Base-by-base conservation (phyloP, 2,888 invertebrate genomes). In the Aleiodes testaceus region DNA sequence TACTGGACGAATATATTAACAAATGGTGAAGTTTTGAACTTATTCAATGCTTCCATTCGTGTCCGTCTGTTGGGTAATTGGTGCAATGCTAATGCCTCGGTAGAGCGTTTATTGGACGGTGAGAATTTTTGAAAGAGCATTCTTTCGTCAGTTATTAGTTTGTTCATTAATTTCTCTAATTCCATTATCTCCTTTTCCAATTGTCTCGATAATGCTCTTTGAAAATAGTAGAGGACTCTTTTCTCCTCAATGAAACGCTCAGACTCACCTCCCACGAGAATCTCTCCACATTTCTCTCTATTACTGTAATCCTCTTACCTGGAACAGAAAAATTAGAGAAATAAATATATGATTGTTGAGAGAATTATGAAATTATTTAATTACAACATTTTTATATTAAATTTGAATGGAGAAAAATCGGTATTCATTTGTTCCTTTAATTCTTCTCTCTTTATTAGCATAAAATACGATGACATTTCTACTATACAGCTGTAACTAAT, bases 281-380 rank as follows among this genome's bases (percentile, higher is more conserved):
- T 55, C 53, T 26, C 7, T 30, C n/a, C 16, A 53, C 44, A 30
- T 50, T 49, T 49, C n/a, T 14, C 26, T 11, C 6, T 9, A 14
- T 44, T 20, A n/a, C 9, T 44, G 42, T 14, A 49, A 49, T 61
- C 68, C 20, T 45, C 63, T 68, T 68, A 68, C 68, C 68, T 61
- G 22, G 12, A 63, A 30, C 26, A 69, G 20, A 64, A 53, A 63
- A 69, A 16, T 11, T 55, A 45, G 30, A 14, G 12, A 68, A 12
- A 42, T 36, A 49, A 49, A 44, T 30, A 30, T 61, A 47, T 67
- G n/a, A 45, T 30, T 66, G 20, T 9, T 44, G 11, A n/a, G 22
- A 22, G 55, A 20, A 14, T 36, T 36, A 16, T 44, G 45, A 11
- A 45, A 22, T 47, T 7, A 44, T 44, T 18, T 47, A 16, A 47